Evolutionary conservation across 2,797 vertebrate species (phyloP).

Genomic region (Dipus sagitta): DNA sequence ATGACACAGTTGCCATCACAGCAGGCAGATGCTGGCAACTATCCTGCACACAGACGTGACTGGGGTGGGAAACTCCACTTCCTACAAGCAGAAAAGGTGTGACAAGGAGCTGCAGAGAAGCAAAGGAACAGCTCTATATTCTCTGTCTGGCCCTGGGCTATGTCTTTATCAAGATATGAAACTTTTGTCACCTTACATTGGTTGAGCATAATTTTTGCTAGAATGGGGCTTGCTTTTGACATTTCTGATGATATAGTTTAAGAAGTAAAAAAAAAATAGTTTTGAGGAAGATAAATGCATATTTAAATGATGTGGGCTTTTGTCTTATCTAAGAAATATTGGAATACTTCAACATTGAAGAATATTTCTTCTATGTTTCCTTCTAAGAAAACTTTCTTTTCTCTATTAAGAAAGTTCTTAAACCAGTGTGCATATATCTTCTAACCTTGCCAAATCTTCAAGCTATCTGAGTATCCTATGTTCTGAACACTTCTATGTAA

Average conservation of each 20-base stretch:
- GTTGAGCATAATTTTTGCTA: no score
- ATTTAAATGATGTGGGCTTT: background rate
- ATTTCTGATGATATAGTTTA: background rate
- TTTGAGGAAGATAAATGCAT: background rate
- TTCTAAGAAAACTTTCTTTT: background rate
- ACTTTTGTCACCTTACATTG: no score
- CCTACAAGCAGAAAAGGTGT: fast-evolving
- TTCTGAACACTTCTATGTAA: background rate
- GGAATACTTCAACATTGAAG: background rate
- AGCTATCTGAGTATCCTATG: background rate
- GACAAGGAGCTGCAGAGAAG: fast-evolving
- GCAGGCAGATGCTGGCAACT: background rate
- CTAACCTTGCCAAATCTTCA: background rate
- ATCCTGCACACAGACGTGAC: fast-evolving
- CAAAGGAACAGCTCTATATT: fast-evolving
- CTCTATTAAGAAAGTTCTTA: background rate
- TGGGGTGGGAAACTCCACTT: fast-evolving
- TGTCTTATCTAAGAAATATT: background rate
- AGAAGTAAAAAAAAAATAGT: background rate
- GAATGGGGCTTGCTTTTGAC: background rate
- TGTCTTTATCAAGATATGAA: no score
- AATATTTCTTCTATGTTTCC: background rate
- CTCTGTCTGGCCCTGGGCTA: no score
- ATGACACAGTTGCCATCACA: background rate
- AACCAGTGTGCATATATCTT: background rate